A percentile compares a stretch with the other conserved stretches of the same genome.
Evolutionary conservation across 2,797 vertebrate genomes (phyloP).

Genomic region (Miichthys miiuy): DNA sequence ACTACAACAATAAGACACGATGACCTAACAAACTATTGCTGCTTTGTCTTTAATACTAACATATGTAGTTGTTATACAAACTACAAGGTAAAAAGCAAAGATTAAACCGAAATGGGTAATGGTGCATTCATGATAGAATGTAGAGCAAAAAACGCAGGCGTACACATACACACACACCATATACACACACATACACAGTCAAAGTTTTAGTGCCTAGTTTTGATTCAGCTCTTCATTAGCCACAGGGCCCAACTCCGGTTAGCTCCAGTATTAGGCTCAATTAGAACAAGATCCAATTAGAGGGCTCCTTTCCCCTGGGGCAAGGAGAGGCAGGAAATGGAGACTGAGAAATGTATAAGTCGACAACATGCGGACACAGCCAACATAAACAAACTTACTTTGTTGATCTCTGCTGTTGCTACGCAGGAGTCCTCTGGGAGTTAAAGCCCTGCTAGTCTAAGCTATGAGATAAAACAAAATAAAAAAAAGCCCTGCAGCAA

Average conservation of each 20-base stretch:
- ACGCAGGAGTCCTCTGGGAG: constrained; percentile 98
- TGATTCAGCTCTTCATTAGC: constrained; percentile 97
- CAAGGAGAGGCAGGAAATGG: constrained; percentile 99
- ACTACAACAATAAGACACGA: background rate
- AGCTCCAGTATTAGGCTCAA: constrained; percentile 99
- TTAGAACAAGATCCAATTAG: constrained; percentile 99
- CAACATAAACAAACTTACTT: constrained; percentile 99
- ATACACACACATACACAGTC: constrained; percentile 79
- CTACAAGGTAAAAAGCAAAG: constrained; percentile 41
- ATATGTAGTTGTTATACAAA: constrained; percentile 21
- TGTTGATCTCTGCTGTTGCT: constrained; percentile 99
- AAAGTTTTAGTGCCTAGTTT: constrained; percentile 98
- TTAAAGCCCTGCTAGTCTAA: constrained; percentile 98
- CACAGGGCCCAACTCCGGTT: constrained; percentile 96
- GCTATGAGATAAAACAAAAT: constrained; percentile 97
- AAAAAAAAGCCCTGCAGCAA: constrained; percentile 93
- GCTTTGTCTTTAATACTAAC: constrained; percentile 15
- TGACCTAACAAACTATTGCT: constrained; percentile 5
- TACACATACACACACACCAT: constrained; percentile 44
- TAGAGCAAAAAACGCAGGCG: constrained; percentile 54
- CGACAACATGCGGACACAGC: constrained; percentile 97
- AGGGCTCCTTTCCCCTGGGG: constrained; percentile 95
- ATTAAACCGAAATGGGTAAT: constrained; percentile 59
- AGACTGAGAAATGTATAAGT: constrained; percentile 99
- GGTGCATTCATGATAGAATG: constrained; percentile 63